These are phyloP conservation scores for Parambassis ranga DNA, from an alignment of 2,797 vertebrate genomes.

Conservation along the genomic window DNA sequence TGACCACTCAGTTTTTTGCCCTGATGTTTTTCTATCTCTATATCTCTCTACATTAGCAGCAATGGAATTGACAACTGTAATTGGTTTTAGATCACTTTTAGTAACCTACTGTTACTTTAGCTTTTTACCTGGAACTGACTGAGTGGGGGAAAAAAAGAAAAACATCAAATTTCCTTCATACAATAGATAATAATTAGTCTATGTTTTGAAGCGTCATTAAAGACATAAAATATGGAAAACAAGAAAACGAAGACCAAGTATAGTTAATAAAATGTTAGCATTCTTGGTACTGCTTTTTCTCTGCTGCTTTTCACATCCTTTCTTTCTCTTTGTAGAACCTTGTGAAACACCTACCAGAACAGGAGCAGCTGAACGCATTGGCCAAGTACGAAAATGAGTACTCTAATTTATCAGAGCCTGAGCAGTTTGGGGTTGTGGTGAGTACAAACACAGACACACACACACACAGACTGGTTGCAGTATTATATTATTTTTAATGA, in stretches of 20 bases:
- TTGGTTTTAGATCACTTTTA: background rate
- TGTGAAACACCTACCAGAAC: slow-evolving; percentile 94
- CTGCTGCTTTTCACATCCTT: background rate
- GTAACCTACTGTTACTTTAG: too few species aligned
- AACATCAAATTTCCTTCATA: too few species aligned
- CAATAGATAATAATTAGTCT: too few species aligned
- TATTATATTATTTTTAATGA: background rate
- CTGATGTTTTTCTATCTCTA: background rate
- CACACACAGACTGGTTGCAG: background rate
- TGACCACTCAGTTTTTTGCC: background rate
- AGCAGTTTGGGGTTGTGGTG: slow-evolving; percentile 96
- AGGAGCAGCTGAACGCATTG: slow-evolving; percentile 88
- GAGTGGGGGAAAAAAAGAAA: too few species aligned
- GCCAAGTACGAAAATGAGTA: slow-evolving; percentile 89
- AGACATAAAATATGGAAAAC: too few species aligned
- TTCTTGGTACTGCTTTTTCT: background rate
- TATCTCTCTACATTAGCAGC: background rate
- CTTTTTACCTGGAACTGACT: too few species aligned
- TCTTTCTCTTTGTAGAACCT: slow-evolving; percentile 84
- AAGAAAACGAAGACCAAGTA: too few species aligned
- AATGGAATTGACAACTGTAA: background rate
- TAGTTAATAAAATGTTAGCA: background rate
- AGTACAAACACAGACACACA: slow-evolving; percentile 67
- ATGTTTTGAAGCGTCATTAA: too few species aligned
- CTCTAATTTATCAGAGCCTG: slow-evolving; percentile 89